A percentile compares a stretch with the other conserved stretches of the same genome.
phyloP scores from a whole-genome alignment of 2,888 invertebrate genomes.

The Cremastinae sp. region DNA sequence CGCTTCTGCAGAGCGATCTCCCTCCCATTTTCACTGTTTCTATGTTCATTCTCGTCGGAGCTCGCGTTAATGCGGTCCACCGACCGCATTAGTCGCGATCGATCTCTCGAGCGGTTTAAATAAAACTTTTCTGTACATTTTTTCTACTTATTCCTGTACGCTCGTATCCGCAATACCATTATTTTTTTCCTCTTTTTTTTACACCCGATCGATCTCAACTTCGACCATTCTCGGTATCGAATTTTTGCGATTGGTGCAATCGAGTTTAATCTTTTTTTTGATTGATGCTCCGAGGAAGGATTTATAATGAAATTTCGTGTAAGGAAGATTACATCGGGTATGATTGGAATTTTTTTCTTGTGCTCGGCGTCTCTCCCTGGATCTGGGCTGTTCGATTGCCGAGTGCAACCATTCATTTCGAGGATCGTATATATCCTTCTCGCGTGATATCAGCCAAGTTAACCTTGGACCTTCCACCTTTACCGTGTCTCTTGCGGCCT shows the following conservation, averaged over 20 bases:
- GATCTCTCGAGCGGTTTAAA: slow-evolving; percentile 47
- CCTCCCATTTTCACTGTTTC: background rate
- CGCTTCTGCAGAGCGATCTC: slow-evolving; percentile 14
- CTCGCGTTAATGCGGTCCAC: slow-evolving; percentile 36
- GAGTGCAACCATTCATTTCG: slow-evolving; percentile 35
- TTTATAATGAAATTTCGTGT: slow-evolving; percentile 9
- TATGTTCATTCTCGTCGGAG: slow-evolving; percentile 22
- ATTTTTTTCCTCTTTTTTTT: slow-evolving; percentile 4
- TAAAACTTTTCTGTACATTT: slow-evolving; percentile 14
- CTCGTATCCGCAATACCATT: too few species aligned
- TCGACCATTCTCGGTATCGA: slow-evolving; percentile 15
- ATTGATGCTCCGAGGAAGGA: background rate
- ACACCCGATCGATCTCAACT: background rate
- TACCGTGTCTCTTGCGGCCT: slow-evolving; percentile 51
- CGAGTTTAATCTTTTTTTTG: too few species aligned
- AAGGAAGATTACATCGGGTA: background rate
- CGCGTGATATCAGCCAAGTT: slow-evolving; percentile 48
- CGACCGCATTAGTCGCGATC: slow-evolving; percentile 55
- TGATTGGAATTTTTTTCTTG: background rate
- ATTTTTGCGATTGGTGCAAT: slow-evolving; percentile 5
- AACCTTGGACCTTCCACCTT: slow-evolving; percentile 58
- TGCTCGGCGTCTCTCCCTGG: background rate
- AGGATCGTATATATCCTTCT: slow-evolving; percentile 40
- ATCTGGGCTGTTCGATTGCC: slow-evolving; percentile 10
- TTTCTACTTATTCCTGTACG: too few species aligned